Base-by-base conservation (phyloP, 2,797 vertebrate species). In the Crotalus adamanteus region DNA sequence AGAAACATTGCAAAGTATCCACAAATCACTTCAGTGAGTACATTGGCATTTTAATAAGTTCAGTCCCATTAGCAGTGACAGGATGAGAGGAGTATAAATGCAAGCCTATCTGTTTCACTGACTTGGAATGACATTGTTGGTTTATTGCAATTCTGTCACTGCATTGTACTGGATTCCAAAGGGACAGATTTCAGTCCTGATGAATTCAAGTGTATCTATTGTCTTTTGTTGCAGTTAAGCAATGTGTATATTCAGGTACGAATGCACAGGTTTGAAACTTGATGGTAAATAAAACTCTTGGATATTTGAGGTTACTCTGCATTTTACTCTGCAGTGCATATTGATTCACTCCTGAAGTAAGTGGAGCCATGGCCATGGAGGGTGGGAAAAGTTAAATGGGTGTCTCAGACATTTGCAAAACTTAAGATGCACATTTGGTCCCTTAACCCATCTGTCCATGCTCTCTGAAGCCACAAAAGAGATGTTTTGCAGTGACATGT, bases 21-120 rank as follows among this genome's bases (percentile, higher is more conserved):
- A 47, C 63, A 47, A 73, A 51, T 47, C 26, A 92, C 65, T 92
- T 92, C 25, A 88, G 20, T 73, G 61, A 92, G 61, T 87, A 51
- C 53, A 59, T 88, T 56, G 91, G 55, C 91, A 47, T 88, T 92
- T 88, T 73, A 88, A 88, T 92, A 26, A 59, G 63, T 28, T 78
- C 59, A 47, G 37, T 92, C 37, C 28, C 55, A 59, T 92, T 78
- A 92, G 18, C n/a, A 88, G 53, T 73, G 63, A 88, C 63, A 88
- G 55, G 37, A 78, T 51, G 31, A 88, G 65, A 12, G 53, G 57
- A 78, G 14, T 57, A 25, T 42, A 92, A 73, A 73, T 42, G 61
- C 18, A n/a, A 88, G 12, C 26, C 37, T 59, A 60, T 92, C 22
- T 59, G 16, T 88, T 92, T 60, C 55, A 59, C 26, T 78, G 55